A percentile compares a stretch with the other conserved stretches of the same genome.
Conservation (phyloP, 2,113 vertebrate species). For the Entomyzon cyanotis region DNA sequence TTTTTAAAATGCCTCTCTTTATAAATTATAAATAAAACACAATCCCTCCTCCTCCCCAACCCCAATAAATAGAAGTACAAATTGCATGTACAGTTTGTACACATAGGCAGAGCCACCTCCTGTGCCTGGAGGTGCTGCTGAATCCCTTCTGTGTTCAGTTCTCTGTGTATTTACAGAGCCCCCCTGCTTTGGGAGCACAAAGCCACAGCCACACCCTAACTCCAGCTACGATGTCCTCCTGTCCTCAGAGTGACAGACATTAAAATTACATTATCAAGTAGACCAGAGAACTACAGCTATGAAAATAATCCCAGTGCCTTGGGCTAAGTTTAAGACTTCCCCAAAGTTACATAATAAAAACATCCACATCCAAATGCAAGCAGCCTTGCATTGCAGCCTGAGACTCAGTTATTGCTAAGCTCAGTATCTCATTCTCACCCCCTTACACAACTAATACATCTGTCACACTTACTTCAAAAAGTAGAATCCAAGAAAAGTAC, state of each 20-base stretch:
- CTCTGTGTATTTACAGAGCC: neutral
- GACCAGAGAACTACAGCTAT: neutral
- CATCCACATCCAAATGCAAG: neutral
- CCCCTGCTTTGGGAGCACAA: neutral
- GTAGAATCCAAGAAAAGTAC: neutral
- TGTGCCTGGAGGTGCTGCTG: neutral
- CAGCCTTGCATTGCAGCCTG: neutral
- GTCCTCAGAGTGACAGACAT: neutral
- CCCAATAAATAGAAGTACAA: conserved; percentile 1
- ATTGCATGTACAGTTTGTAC: neutral
- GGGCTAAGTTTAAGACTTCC: neutral
- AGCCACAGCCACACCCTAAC: neutral
- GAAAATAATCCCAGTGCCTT: neutral
- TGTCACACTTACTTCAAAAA: neutral
- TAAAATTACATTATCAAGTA: neutral
- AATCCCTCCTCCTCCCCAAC: neutral
- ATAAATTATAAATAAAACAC: conserved; percentile 9
- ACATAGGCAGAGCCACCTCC: neutral
- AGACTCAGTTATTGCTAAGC: neutral
- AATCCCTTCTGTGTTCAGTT: neutral
- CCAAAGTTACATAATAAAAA: neutral
- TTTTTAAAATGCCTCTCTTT: conserved; percentile 5
- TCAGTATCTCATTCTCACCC: neutral
- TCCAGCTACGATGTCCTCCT: neutral
- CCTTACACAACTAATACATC: neutral